These are phyloP conservation scores for Bombylius major DNA, from an alignment of 2,888 invertebrate genomes.

Conservation along the genomic window DNA sequence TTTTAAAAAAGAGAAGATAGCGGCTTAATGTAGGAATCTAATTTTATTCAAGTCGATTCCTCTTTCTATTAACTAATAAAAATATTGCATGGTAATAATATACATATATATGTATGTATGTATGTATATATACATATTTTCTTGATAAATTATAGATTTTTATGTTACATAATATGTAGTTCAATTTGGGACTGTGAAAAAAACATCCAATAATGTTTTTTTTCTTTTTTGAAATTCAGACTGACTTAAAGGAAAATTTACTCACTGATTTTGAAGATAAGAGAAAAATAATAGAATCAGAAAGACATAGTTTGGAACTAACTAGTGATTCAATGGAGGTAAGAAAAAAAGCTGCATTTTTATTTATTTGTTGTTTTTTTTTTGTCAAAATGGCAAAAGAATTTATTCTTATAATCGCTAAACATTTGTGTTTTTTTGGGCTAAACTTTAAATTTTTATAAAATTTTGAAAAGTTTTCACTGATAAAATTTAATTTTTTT, in stretches of 20 bases:
- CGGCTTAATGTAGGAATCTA: no score
- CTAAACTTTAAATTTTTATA: background rate
- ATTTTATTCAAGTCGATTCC: no score
- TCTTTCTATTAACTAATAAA: no score
- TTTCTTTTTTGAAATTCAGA: conserved; percentile 12
- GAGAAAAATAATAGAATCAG: conserved; percentile 74
- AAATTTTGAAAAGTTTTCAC: background rate
- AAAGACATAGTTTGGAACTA: conserved; percentile 76
- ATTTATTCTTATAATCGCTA: background rate
- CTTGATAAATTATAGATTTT: no score
- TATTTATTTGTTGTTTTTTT: background rate
- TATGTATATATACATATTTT: no score
- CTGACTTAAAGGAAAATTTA: conserved; percentile 75
- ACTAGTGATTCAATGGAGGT: conserved; percentile 80
- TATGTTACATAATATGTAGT: no score
- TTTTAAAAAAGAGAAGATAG: no score
- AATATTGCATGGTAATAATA: no score
- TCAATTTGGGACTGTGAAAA: no score
- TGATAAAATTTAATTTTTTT: background rate
- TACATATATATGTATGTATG: no score
- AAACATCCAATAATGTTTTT: no score
- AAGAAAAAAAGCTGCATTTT: conserved; percentile 3
- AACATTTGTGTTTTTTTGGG: background rate
- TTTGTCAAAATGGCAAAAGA: background rate
- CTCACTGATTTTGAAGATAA: conserved; percentile 89